Evolutionary conservation across 2,888 invertebrate genomes (phyloP).

Genomic region (Anthrax anthrax): DNA sequence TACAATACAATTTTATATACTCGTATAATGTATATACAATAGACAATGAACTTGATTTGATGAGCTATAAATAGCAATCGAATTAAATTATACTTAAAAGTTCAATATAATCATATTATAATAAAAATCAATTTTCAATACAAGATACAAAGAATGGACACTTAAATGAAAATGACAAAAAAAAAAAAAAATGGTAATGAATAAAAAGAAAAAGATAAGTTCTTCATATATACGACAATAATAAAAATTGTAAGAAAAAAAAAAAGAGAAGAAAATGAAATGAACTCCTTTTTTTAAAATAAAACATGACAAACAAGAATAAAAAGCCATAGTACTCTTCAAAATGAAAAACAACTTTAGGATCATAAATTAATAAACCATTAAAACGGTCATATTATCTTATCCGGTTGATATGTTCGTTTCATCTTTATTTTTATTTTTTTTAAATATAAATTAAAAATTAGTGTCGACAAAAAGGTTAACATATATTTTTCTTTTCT

Average conservation of each 20-base stretch:
- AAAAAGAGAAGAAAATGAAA: neutral
- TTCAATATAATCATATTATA: neutral
- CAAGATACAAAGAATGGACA: neutral
- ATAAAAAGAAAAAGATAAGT: no score
- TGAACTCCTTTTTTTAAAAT: conserved; percentile 13
- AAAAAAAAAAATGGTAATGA: no score
- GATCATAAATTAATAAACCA: conserved; percentile 37
- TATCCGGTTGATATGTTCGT: conserved; percentile 11
- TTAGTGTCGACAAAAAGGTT: conserved; percentile 34
- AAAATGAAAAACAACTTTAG: conserved; percentile 11
- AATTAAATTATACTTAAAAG: no score
- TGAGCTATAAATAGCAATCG: no score
- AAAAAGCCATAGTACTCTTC: neutral
- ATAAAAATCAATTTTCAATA: neutral
- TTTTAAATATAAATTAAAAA: conserved; percentile 17
- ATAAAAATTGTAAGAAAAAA: no score
- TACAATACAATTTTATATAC: no score
- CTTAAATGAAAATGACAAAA: no score
- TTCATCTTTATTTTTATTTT: neutral
- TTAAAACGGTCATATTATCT: conserved; percentile 36
- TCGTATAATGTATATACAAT: no score
- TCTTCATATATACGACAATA: no score
- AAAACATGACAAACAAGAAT: neutral
- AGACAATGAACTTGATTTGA: no score
- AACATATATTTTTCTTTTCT: conserved; percentile 27